Percentiles rank a stretch among this genome's conserved stretches.
Conservation (phyloP, 2,888 invertebrate species). For the Lomographa bimaculata region DNA sequence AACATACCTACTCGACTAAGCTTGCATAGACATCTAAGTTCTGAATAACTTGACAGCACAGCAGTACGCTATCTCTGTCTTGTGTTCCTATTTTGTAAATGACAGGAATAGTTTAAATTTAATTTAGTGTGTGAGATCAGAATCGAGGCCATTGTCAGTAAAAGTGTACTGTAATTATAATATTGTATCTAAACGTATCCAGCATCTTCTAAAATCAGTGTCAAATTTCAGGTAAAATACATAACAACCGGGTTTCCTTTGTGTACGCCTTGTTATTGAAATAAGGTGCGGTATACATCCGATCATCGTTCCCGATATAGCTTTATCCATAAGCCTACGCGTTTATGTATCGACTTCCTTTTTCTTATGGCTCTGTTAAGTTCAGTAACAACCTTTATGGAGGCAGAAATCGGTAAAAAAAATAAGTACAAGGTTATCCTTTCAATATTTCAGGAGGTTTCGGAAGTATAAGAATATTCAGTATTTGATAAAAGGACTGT, state of each 20-base stretch:
- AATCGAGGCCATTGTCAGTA: too few relatives aligned
- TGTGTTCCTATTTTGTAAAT: too few relatives aligned
- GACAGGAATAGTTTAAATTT: too few relatives aligned
- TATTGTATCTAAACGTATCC: too few relatives aligned
- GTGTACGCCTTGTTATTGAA: conserved; percentile 69
- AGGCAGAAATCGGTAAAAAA: conserved; percentile 24
- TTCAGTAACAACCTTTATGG: conserved; percentile 35
- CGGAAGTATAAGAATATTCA: background rate
- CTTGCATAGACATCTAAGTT: too few relatives aligned
- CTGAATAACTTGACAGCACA: too few relatives aligned
- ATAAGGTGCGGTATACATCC: conserved; percentile 63
- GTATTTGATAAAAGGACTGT: background rate
- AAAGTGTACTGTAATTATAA: too few relatives aligned
- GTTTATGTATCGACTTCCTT: conserved; percentile 54
- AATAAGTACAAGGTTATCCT: conserved; percentile 23
- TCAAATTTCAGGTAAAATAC: conserved; percentile 49
- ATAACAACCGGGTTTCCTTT: conserved; percentile 56
- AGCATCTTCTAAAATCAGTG: conserved; percentile 31
- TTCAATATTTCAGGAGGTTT: conserved; percentile 20
- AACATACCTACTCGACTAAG: too few relatives aligned
- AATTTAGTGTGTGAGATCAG: too few relatives aligned
- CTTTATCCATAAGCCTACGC: conserved; percentile 57
- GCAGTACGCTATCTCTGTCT: too few relatives aligned
- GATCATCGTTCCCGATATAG: conserved; percentile 60
- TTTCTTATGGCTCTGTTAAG: conserved; percentile 46